phyloP scores from a whole-genome alignment of 2,888 invertebrate species.

The Steinernema scapterisci region DNA sequence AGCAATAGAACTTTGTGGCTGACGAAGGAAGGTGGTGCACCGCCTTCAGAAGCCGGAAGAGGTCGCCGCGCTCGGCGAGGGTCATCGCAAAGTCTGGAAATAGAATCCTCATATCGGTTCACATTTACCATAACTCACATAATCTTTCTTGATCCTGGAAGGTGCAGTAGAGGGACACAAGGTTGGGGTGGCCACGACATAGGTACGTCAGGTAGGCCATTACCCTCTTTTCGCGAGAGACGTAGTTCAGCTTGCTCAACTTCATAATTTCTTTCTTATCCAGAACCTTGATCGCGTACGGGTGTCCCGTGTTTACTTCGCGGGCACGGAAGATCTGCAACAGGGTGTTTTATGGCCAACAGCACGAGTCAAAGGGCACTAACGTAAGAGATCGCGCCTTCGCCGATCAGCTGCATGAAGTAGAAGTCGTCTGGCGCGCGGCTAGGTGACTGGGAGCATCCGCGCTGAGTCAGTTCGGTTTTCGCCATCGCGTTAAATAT shows the following conservation, averaged over 20 bases:
- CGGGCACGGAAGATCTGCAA: slow-evolving; percentile 83
- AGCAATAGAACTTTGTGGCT: slow-evolving; percentile 89
- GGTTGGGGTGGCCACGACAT: slow-evolving; percentile 76
- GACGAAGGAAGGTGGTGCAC: slow-evolving; percentile 78
- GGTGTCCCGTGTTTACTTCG: slow-evolving; percentile 84
- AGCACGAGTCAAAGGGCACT: slow-evolving; percentile 44
- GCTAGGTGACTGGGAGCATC: neutral
- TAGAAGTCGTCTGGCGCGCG: slow-evolving; percentile 80
- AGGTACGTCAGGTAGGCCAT: slow-evolving; percentile 81
- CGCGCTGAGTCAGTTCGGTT: neutral
- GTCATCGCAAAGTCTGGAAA: slow-evolving; percentile 84
- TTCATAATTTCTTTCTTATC: slow-evolving; percentile 83
- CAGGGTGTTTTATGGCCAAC: neutral
- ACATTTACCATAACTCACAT: slow-evolving; percentile 71
- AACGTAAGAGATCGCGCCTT: slow-evolving; percentile 93
- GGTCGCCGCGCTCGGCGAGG: slow-evolving; percentile 91
- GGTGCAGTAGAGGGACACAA: slow-evolving; percentile 90
- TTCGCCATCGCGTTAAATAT: neutral
- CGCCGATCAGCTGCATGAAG: slow-evolving; percentile 92
- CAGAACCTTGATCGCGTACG: slow-evolving; percentile 97
- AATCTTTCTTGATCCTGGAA: slow-evolving; percentile 91
- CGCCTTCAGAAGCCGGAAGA: slow-evolving; percentile 76
- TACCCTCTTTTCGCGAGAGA: slow-evolving; percentile 91
- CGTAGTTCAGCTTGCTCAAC: slow-evolving; percentile 76
- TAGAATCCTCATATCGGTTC: neutral